Percentiles rank a stretch among this genome's conserved stretches.
Evolutionary conservation across 23 tunicate genomes (phyloP).

Genomic region (Pegea sp.): DNA sequence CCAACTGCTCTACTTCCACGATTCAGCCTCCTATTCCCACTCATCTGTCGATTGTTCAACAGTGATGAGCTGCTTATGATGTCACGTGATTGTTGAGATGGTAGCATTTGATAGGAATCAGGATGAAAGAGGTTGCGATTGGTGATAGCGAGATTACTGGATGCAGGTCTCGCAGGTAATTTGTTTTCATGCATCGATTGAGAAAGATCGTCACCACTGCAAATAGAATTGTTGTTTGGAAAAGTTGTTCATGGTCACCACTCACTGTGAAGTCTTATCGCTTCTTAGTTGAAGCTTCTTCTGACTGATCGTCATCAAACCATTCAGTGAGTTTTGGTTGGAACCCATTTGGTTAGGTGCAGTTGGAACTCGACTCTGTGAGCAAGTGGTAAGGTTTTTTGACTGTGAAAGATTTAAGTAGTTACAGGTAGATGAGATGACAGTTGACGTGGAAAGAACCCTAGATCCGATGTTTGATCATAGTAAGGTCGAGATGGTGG

Average conservation of each 20-base stretch:
- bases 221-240: background rate
- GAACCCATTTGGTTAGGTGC: slow-evolving; percentile 18
- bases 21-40: too few species aligned
- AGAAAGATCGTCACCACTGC: slow-evolving; percentile 11
- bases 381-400: too few species aligned
- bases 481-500: too few species aligned
- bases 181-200: slow-evolving; percentile 5
- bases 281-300: slow-evolving; percentile 51
- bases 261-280: slow-evolving; percentile 8
- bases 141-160: slow-evolving; percentile 9
- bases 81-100: too few species aligned
- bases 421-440: too few species aligned
- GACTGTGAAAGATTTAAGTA: too few species aligned
- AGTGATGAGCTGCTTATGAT: too few species aligned
- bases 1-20: too few species aligned
- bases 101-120: slow-evolving; percentile 5
- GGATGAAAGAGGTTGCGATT: background rate
- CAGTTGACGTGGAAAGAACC: too few species aligned
- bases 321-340: slow-evolving; percentile 27
- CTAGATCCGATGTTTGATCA: too few species aligned
- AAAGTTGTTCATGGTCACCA: background rate
- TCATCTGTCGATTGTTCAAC: too few species aligned
- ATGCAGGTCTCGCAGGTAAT: slow-evolving; percentile 4
- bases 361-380: slow-evolving; percentile 28
- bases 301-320: slow-evolving; percentile 69